These are phyloP conservation scores for Cerastis leucographa DNA, from an alignment of 2,888 invertebrate species.

Conservation along the genomic window DNA sequence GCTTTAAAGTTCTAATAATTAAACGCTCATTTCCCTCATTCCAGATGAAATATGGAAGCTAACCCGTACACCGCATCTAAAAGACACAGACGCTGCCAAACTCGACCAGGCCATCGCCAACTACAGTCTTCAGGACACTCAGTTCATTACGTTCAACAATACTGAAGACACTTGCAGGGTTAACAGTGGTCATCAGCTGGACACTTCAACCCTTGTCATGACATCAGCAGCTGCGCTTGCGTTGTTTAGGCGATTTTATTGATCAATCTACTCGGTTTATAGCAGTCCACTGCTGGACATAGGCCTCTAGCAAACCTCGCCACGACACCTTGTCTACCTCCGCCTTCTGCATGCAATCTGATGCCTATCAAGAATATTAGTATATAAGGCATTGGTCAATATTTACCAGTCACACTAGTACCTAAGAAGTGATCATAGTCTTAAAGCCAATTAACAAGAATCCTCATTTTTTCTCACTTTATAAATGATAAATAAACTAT, in stretches of 20 bases:
- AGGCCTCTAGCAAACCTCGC: background rate
- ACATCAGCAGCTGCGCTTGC: slow-evolving; percentile 80
- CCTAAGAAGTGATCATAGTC: background rate
- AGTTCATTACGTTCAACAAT: slow-evolving; percentile 81
- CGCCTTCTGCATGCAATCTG: background rate
- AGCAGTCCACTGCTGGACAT: background rate
- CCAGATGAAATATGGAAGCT: slow-evolving; percentile 87
- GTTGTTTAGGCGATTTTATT: slow-evolving; percentile 79
- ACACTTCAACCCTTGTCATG: slow-evolving; percentile 77
- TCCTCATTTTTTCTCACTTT: background rate
- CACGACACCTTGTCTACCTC: background rate
- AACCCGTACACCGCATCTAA: slow-evolving; percentile 82
- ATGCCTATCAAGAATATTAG: no score
- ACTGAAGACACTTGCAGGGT: slow-evolving; percentile 83
- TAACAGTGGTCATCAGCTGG: slow-evolving; percentile 75
- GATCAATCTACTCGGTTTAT: background rate
- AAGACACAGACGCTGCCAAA: slow-evolving; percentile 80
- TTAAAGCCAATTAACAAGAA: background rate
- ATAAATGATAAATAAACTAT: background rate
- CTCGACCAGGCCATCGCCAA: slow-evolving; percentile 80
- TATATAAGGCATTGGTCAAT: no score
- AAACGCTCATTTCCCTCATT: slow-evolving; percentile 48
- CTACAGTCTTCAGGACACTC: slow-evolving; percentile 78
- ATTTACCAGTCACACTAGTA: no score
- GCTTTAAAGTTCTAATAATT: no score